These are phyloP conservation scores for Carlito syrichta DNA, from an alignment of 2,113 vertebrate species.

Conservation along the genomic window DNA sequence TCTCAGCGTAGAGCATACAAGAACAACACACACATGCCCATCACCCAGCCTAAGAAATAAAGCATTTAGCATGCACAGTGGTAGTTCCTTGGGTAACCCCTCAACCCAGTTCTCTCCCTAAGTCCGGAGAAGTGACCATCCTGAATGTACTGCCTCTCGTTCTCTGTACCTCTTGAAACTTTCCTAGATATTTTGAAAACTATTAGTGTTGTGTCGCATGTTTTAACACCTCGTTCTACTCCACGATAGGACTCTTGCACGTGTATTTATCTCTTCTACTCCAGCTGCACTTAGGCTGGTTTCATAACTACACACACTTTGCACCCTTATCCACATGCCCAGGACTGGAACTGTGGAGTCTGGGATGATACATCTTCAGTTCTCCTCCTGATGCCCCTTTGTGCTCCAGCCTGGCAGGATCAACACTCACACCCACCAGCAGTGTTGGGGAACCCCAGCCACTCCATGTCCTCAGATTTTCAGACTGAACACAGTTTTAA, in stretches of 20 bases:
- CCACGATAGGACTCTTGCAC: background rate
- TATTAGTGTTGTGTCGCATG: background rate
- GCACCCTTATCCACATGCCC: background rate
- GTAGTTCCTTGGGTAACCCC: background rate
- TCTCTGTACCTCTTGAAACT: no score
- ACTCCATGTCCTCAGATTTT: background rate
- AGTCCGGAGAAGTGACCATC: no score
- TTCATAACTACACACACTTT: background rate
- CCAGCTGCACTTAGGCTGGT: background rate
- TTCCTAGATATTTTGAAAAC: background rate
- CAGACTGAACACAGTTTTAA: background rate
- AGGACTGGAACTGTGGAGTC: background rate
- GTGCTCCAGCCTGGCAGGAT: background rate
- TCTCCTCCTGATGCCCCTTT: background rate
- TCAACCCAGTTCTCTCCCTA: background rate
- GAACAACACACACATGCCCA: background rate
- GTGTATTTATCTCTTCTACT: background rate
- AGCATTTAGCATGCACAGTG: background rate
- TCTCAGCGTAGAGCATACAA: background rate
- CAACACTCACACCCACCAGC: rapidly evolving
- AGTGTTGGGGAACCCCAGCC: background rate
- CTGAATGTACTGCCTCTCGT: no score
- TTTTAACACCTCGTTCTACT: background rate
- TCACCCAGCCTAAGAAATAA: background rate
- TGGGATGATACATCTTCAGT: background rate